These are phyloP conservation scores for Cataglyphis albicans DNA, from an alignment of 2,888 invertebrate species.

Conservation along the genomic window DNA sequence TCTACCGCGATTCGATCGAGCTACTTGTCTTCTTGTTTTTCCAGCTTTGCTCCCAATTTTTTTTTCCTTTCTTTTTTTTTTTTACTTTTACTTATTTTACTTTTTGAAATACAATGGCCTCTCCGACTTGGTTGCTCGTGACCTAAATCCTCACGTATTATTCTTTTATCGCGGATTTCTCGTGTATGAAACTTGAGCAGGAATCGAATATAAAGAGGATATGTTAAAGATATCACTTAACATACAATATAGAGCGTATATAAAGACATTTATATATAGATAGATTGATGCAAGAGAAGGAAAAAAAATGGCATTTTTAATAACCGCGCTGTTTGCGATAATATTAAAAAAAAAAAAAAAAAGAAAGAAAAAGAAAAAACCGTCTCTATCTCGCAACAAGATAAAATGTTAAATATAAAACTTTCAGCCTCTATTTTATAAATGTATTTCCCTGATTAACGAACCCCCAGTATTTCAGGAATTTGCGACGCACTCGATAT, in stretches of 20 bases:
- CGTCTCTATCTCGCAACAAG: background rate
- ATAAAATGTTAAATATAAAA: background rate
- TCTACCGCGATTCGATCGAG: conserved; percentile 2
- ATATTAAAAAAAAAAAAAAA: conserved; percentile 10
- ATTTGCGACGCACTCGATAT: conserved; percentile 16
- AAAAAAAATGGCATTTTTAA: background rate
- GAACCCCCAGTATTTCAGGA: conserved; percentile 1
- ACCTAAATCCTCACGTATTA: conserved; percentile 2
- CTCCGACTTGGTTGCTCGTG: background rate
- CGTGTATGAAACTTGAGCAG: background rate
- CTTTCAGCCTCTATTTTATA: background rate
- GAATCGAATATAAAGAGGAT: conserved; percentile 1
- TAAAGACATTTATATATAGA: too few relatives aligned
- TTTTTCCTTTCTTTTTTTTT: background rate
- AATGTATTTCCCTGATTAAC: conserved; percentile 42
- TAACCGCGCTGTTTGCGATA: background rate
- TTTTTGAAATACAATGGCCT: background rate
- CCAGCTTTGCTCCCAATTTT: background rate
- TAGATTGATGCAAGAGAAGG: background rate
- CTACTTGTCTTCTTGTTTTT: background rate
- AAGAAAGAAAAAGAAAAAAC: background rate
- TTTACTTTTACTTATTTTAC: background rate
- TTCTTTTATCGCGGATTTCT: background rate
- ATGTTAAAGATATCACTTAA: background rate
- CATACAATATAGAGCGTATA: background rate